phyloP scores from a whole-genome alignment of 2,888 invertebrate genomes.

The Dolichopus griseipennis region DNA sequence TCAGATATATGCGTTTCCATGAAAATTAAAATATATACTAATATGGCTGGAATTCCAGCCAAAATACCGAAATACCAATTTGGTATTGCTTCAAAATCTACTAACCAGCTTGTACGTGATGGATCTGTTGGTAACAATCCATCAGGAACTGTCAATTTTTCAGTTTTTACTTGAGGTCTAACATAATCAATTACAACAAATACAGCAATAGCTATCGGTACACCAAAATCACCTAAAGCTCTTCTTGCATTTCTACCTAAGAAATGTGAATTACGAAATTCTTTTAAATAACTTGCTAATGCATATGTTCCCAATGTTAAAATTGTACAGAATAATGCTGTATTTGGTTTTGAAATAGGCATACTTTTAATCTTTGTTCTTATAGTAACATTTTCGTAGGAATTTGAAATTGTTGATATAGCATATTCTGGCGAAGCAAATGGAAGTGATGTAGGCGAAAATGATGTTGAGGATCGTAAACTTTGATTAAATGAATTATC shows the following conservation, averaged over 20 bases:
- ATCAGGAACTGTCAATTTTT: constrained; percentile 73
- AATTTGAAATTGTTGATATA: constrained; percentile 6
- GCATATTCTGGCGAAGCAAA: background rate
- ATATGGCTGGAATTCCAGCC: constrained; percentile 71
- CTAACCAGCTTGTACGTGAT: constrained; percentile 60
- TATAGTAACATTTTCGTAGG: constrained; percentile 41
- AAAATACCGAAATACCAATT: constrained; percentile 71
- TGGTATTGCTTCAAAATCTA: constrained; percentile 61
- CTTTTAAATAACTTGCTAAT: constrained; percentile 80
- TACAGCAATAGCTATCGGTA: constrained; percentile 78
- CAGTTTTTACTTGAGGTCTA: constrained; percentile 67
- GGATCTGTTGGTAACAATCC: constrained; percentile 65
- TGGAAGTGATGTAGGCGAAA: background rate
- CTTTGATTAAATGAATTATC: background rate
- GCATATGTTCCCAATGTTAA: constrained; percentile 80
- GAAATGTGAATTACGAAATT: constrained; percentile 86
- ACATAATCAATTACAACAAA: constrained; percentile 70
- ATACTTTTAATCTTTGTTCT: background rate
- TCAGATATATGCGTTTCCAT: constrained; percentile 93
- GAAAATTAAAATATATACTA: constrained; percentile 86
- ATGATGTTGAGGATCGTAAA: background rate
- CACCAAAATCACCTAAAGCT: constrained; percentile 72
- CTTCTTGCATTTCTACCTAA: constrained; percentile 79
- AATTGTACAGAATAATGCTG: constrained; percentile 80
- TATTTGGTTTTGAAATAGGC: constrained; percentile 60